phyloP scores from a whole-genome alignment of 2,888 invertebrate species.

The Drosophila koepferae region DNA sequence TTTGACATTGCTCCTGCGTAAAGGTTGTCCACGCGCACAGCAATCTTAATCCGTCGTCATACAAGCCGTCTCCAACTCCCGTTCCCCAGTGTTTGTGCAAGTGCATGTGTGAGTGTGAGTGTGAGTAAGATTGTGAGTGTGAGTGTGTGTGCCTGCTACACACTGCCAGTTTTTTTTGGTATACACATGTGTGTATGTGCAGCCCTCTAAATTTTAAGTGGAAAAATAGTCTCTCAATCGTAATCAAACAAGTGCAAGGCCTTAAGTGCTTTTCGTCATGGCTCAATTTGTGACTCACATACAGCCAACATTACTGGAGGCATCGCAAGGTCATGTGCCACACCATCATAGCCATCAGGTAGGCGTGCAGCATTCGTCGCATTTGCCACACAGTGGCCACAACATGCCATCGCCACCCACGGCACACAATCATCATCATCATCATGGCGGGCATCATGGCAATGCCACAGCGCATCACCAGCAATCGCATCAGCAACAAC shows the following conservation, averaged over 20 bases:
- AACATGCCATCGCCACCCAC: constrained; percentile 85
- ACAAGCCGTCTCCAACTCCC: constrained; percentile 37
- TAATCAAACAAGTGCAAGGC: constrained; percentile 41
- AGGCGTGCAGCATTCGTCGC: constrained; percentile 84
- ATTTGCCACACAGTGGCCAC: constrained; percentile 85
- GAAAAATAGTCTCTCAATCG: constrained; percentile 46
- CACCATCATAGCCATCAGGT: constrained; percentile 86
- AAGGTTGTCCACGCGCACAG: constrained; percentile 81
- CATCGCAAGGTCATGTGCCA: constrained; percentile 87
- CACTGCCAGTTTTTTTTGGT: constrained; percentile 55
- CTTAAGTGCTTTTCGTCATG: constrained; percentile 84
- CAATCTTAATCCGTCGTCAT: constrained; percentile 42
- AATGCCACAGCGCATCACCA: constrained; percentile 55
- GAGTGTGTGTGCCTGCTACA: constrained; percentile 43
- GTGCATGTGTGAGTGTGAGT: constrained; percentile 26
- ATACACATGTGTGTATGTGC: constrained; percentile 32
- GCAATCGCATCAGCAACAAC: constrained; percentile 37
- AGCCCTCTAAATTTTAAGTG: constrained; percentile 30
- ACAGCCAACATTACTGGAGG: constrained; percentile 87
- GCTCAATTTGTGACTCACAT: constrained; percentile 88
- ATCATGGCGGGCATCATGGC: constrained; percentile 55
- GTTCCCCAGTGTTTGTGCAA: constrained; percentile 30
- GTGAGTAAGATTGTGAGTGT: constrained; percentile 27
- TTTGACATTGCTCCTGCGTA: constrained; percentile 83
- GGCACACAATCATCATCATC: constrained; percentile 78